Percentiles rank a stretch among this genome's conserved stretches.
phyloP scores from a whole-genome alignment of 2,797 vertebrate genomes.

The Sebastes diploproa region DNA sequence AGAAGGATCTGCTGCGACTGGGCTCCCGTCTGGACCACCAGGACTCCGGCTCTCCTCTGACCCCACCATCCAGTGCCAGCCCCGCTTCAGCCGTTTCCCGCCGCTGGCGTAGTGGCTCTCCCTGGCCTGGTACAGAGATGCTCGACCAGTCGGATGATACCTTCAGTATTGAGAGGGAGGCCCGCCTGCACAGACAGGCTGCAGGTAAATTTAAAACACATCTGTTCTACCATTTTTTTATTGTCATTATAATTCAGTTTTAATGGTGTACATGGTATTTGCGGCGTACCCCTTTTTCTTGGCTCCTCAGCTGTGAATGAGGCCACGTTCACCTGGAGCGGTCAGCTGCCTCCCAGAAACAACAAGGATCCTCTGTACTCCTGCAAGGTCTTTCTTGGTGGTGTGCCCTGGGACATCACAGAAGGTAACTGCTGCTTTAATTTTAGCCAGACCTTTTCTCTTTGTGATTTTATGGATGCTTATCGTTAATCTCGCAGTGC shows the following conservation, averaged over 20 bases:
- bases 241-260: neutral
- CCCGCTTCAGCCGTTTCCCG: conserved; percentile 86
- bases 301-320: conserved; percentile 91
- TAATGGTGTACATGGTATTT: too few relatives aligned
- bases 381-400: conserved; percentile 98
- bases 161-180: conserved; percentile 97
- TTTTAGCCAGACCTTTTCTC: neutral
- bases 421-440: conserved; percentile 83
- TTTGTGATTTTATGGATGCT: neutral
- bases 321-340: conserved; percentile 97
- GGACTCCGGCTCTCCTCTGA: conserved; percentile 86
- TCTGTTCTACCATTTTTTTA: neutral
- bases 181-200: conserved; percentile 94
- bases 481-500: neutral
- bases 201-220: conserved; percentile 83
- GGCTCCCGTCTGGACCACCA: conserved; percentile 88
- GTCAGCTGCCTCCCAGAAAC: conserved; percentile 95
- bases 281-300: neutral
- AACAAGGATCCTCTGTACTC: conserved; percentile 98
- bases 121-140: conserved; percentile 92
- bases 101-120: conserved; percentile 91
- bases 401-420: conserved; percentile 98
- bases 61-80: conserved; percentile 81
- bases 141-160: conserved; percentile 91
- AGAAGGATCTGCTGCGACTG: conserved; percentile 90